phyloP scores from a whole-genome alignment of 2,113 vertebrate genomes.

The Esox niger region DNA sequence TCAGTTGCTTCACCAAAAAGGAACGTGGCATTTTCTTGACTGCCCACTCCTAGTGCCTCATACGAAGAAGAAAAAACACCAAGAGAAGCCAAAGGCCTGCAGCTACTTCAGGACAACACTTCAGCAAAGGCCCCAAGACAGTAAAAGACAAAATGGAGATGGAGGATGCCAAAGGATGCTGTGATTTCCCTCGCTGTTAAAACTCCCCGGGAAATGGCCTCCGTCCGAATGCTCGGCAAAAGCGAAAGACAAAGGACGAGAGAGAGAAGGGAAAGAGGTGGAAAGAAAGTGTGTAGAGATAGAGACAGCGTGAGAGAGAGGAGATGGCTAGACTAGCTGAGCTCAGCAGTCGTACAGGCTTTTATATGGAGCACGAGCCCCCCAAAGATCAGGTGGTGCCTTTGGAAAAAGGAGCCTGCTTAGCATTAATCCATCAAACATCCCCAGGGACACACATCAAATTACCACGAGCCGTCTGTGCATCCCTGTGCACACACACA shows the following conservation, averaged over 20 bases:
- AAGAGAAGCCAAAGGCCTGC: neutral
- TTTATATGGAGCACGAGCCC: constrained; percentile 61
- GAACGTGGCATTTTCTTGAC: constrained; percentile 61
- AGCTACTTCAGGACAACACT: constrained; percentile 17
- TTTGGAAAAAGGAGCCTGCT: constrained; percentile 59
- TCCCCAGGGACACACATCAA: constrained; percentile 68
- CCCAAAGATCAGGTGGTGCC: constrained; percentile 67
- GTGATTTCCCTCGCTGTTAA: neutral
- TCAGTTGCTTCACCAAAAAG: constrained; percentile 66
- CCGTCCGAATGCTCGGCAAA: constrained; percentile 10
- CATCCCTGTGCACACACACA: constrained; percentile 24
- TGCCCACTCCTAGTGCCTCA: constrained; percentile 31
- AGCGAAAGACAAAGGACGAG: neutral
- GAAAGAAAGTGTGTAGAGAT: constrained; percentile 38
- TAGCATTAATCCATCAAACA: constrained; percentile 71
- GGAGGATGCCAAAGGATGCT: neutral
- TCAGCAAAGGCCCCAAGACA: constrained; percentile 19
- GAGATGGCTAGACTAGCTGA: constrained; percentile 55
- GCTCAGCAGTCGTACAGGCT: constrained; percentile 64
- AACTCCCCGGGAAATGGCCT: constrained; percentile 14
- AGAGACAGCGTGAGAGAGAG: constrained; percentile 24
- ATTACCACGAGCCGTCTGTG: constrained; percentile 66
- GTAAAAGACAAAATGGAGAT: constrained; percentile 13
- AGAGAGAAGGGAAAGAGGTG: constrained; percentile 22
- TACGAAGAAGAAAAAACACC: constrained; percentile 23